Percentiles rank a stretch among this genome's conserved stretches.
Evolutionary conservation across 2,888 invertebrate genomes (phyloP).

Genomic region (Zele albiditarsus): DNA sequence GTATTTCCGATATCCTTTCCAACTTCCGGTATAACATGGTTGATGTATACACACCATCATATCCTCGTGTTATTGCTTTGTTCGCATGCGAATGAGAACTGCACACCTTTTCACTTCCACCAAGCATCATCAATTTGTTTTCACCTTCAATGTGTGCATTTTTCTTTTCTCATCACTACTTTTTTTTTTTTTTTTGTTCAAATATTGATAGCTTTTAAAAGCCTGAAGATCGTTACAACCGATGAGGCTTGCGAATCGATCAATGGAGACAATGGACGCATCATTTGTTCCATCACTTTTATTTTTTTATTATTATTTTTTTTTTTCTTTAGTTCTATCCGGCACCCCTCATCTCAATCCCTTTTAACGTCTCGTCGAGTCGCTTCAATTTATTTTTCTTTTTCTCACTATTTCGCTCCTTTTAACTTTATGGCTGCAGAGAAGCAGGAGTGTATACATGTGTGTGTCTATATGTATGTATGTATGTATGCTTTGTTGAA

Average conservation of each 20-base stretch:
- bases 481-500: conserved; percentile 23
- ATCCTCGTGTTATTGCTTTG: neutral
- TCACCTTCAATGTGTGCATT: neutral
- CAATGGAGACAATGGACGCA: conserved; percentile 5
- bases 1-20: neutral
- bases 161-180: conserved; percentile 36
- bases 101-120: neutral
- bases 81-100: neutral
- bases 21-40: neutral
- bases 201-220: neutral
- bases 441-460: neutral
- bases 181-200: neutral
- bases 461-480: neutral
- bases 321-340: neutral
- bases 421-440: conserved; percentile 29
- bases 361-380: neutral
- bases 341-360: conserved; percentile 4
- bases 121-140: neutral
- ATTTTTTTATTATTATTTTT: conserved; percentile 33
- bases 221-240: conserved; percentile 17
- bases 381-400: conserved; percentile 26
- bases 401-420: conserved; percentile 17
- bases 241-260: conserved; percentile 19
- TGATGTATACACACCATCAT: neutral
- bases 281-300: conserved; percentile 21